Conservation (phyloP, 2,888 invertebrate genomes). For the Polymixis lichenea region DNA sequence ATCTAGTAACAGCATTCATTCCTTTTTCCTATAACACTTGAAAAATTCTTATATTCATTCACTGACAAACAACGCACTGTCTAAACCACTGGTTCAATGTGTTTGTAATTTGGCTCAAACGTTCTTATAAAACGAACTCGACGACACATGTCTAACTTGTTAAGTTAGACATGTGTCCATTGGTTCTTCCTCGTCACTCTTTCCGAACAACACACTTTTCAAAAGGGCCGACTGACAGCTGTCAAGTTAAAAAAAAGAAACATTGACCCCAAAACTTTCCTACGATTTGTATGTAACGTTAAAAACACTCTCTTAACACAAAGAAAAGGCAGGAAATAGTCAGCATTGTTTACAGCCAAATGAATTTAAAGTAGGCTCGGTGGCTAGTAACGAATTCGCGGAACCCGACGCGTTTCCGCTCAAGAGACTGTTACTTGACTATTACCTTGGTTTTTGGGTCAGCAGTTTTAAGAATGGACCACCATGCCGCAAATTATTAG, state of each 20-base stretch:
- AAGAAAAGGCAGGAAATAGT: constrained; percentile 72
- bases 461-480: constrained; percentile 12
- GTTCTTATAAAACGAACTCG: too few species aligned
- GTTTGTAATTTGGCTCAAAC: too few species aligned
- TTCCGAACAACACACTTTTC: not conserved
- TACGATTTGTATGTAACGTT: constrained; percentile 7
- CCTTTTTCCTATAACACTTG: too few species aligned
- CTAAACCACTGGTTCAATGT: too few species aligned
- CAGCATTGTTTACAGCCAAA: constrained; percentile 57
- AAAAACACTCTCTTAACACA: constrained; percentile 23
- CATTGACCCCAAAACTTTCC: constrained; percentile 30
- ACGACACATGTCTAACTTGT: too few species aligned
- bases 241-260: not conserved
- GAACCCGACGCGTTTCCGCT: constrained; percentile 48
- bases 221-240: constrained; percentile 23
- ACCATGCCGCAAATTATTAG: not conserved
- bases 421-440: constrained; percentile 32
- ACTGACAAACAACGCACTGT: too few species aligned
- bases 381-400: constrained; percentile 54
- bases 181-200: not conserved
- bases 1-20: too few species aligned
- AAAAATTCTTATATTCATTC: too few species aligned
- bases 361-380: constrained; percentile 63
- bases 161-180: too few species aligned
- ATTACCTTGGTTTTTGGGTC: constrained; percentile 33